phyloP scores from a whole-genome alignment of 2,797 vertebrate genomes.

The Hipposideros larvatus region DNA sequence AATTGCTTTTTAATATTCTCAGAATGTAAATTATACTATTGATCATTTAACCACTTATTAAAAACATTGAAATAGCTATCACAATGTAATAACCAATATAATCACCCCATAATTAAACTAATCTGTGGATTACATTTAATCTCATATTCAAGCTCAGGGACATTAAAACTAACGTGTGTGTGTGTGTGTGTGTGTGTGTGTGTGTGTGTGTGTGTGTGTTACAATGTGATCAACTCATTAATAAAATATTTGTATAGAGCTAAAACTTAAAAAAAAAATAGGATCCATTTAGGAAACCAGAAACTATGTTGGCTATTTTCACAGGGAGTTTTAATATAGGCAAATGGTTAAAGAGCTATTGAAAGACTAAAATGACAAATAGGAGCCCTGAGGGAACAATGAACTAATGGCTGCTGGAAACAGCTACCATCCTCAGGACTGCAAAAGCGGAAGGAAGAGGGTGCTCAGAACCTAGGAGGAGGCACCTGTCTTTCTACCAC shows the following conservation, averaged over 20 bases:
- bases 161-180: background rate
- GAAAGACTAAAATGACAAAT: background rate
- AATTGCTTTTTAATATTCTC: conserved; percentile 37
- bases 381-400: background rate
- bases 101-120: background rate
- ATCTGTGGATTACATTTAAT: background rate
- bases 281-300: background rate
- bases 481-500: background rate
- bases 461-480: background rate
- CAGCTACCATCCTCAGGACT: background rate
- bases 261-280: background rate
- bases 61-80: background rate
- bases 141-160: background rate
- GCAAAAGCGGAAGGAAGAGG: rapidly evolving
- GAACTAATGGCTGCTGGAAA: background rate
- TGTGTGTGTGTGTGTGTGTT: background rate
- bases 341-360: background rate
- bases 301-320: background rate
- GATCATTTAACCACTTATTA: conserved; percentile 47
- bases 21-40: background rate
- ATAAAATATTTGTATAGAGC: background rate
- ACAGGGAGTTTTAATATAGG: background rate
- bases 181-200: background rate
- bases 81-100: background rate
- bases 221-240: background rate